A percentile compares a stretch with the other conserved stretches of the same genome.
phyloP scores from a whole-genome alignment of 1,140 invertebrate genomes.

The Gonatopus flavifemur region DNA sequence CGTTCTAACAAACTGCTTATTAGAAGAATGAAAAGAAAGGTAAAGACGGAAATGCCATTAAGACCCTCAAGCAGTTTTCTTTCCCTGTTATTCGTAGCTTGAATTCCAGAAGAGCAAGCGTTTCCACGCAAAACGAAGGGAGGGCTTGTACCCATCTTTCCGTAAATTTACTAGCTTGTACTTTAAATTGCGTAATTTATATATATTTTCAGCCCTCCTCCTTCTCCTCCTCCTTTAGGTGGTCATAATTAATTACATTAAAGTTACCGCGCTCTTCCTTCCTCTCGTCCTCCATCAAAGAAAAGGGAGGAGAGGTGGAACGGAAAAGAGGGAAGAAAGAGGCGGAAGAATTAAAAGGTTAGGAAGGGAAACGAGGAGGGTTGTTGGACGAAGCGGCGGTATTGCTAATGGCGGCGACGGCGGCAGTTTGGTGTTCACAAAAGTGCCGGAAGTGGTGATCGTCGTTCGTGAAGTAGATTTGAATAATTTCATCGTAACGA shows the following conservation, averaged over 20 bases:
- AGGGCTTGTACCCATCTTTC: slow-evolving; percentile 4
- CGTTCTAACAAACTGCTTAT: not conserved
- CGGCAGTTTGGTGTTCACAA: slow-evolving; percentile 4
- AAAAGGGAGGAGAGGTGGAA: slow-evolving; percentile 4
- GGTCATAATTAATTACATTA: slow-evolving; percentile 33
- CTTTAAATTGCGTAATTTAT: slow-evolving; percentile 38
- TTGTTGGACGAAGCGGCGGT: not conserved
- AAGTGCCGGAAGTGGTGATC: not conserved
- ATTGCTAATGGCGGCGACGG: slow-evolving; percentile 2
- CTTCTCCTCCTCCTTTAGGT: slow-evolving; percentile 14
- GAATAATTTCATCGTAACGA: no score
- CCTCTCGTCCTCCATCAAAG: not conserved
- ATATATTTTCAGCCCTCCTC: slow-evolving; percentile 26
- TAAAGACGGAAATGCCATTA: no score
- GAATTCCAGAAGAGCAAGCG: slow-evolving; percentile 13
- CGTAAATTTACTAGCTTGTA: slow-evolving; percentile 26
- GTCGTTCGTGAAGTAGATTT: no score
- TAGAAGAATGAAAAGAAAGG: not conserved
- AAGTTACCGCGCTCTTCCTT: slow-evolving; percentile 16
- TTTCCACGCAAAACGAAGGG: not conserved
- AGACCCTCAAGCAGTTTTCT: no score
- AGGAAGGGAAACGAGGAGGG: not conserved
- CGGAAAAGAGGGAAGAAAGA: not conserved
- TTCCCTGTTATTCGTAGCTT: no score
- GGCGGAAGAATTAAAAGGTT: not conserved